Conservation (phyloP, 1,140 invertebrate genomes). For the Cherax destructor region DNA sequence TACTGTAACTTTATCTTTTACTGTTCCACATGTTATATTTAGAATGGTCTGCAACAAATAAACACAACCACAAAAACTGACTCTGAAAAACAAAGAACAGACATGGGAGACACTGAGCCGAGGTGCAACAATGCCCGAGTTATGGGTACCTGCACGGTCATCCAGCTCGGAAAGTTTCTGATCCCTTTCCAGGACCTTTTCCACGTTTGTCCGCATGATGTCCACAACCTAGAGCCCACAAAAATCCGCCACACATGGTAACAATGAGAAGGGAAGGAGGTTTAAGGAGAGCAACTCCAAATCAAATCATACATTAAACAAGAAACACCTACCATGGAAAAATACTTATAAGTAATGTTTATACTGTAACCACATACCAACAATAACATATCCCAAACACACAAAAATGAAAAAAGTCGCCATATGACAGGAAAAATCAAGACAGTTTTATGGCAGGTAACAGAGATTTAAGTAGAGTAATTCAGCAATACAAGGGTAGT, state of each 20-base stretch:
- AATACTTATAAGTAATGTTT: neutral
- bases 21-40: neutral
- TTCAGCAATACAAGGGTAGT: neutral
- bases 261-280: neutral
- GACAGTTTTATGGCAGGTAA: neutral
- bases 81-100: neutral
- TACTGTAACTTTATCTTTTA: no score
- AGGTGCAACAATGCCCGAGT: neutral
- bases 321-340: neutral
- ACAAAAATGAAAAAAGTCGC: neutral
- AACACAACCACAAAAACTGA: neutral
- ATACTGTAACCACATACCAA: neutral
- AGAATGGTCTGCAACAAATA: neutral
- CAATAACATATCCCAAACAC: neutral
- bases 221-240: constrained; percentile 82
- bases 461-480: neutral
- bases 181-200: constrained; percentile 98
- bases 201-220: constrained; percentile 99
- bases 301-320: neutral
- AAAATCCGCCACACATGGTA: constrained; percentile 77
- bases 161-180: constrained; percentile 98
- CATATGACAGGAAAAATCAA: neutral
- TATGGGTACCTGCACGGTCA: constrained; percentile 79
- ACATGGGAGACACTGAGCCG: neutral
- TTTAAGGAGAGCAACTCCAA: neutral